A percentile compares a stretch with the other conserved stretches of the same genome.
phyloP scores from a whole-genome alignment of 2,113 vertebrate genomes.

The Dendrocopos noguchii region DNA sequence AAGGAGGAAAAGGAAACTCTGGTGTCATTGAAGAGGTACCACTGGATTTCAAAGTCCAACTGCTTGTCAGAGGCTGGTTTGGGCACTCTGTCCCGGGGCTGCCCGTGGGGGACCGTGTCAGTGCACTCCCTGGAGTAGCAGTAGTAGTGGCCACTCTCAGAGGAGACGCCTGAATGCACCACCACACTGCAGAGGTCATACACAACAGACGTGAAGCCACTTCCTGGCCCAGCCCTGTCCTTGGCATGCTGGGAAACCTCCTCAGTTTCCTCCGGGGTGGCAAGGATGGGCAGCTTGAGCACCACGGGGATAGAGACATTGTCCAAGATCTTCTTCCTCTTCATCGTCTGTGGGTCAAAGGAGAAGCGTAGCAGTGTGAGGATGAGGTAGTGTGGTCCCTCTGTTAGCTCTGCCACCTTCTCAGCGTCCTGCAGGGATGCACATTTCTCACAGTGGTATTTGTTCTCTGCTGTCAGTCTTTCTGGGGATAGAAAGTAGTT shows the following conservation, averaged over 20 bases:
- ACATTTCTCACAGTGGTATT: constrained; percentile 82
- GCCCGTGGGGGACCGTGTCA: rapidly evolving
- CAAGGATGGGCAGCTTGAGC: constrained; percentile 78
- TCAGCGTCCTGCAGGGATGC: constrained; percentile 83
- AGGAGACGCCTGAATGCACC: constrained; percentile 83
- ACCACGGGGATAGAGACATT: constrained; percentile 78
- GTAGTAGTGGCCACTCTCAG: constrained; percentile 85
- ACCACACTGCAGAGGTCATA: constrained; percentile 84
- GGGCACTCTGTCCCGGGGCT: background rate
- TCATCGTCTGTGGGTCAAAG: constrained; percentile 80
- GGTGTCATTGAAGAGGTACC: constrained; percentile 87
- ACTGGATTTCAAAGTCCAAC: constrained; percentile 76
- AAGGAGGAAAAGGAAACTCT: constrained; percentile 86
- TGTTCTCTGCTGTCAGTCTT: constrained; percentile 81
- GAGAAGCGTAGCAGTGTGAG: constrained; percentile 83
- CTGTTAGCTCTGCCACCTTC: constrained; percentile 81
- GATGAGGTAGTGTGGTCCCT: constrained; percentile 83
- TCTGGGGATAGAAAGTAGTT: constrained; percentile 85
- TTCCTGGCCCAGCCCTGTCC: background rate
- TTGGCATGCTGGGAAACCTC: background rate
- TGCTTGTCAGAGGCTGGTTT: constrained; percentile 9
- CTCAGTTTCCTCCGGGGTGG: background rate
- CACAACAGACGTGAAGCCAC: constrained; percentile 49
- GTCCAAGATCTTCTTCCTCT: constrained; percentile 84
- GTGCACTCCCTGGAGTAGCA: constrained; percentile 83